Evolutionary conservation across 2,888 invertebrate genomes (phyloP).

Genomic region (Tethea ocularis): DNA sequence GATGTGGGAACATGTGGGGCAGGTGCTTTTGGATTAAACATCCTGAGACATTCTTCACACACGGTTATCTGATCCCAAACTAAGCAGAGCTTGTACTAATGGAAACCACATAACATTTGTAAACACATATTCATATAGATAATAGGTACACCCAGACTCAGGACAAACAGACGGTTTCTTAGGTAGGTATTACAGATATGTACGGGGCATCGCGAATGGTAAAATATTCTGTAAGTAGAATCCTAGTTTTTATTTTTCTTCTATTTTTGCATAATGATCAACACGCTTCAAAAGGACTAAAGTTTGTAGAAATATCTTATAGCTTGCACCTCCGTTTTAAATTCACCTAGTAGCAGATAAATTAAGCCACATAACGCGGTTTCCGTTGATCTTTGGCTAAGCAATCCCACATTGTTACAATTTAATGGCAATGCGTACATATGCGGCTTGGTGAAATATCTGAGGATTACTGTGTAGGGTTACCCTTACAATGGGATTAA

Average conservation of each 20-base stretch:
- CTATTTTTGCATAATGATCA: too few relatives aligned
- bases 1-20: background rate
- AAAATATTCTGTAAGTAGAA: too few relatives aligned
- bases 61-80: too few relatives aligned
- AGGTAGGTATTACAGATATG: too few relatives aligned
- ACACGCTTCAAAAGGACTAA: background rate
- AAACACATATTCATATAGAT: too few relatives aligned
- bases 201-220: too few relatives aligned
- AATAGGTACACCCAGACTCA: too few relatives aligned
- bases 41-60: too few relatives aligned
- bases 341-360: conserved; percentile 47
- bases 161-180: too few relatives aligned
- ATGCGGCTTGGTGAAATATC: background rate
- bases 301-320: conserved; percentile 2
- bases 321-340: conserved; percentile 24
- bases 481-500: background rate
- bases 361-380: conserved; percentile 62
- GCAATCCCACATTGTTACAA: conserved; percentile 35
- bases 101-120: too few relatives aligned
- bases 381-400: conserved; percentile 56
- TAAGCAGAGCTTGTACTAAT: too few relatives aligned
- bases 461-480: background rate
- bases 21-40: background rate
- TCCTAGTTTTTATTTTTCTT: too few relatives aligned
- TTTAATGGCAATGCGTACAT: conserved; percentile 11